Conservation (phyloP, 1,140 invertebrate species). For the Stenopsyche tienmushanensis region DNA sequence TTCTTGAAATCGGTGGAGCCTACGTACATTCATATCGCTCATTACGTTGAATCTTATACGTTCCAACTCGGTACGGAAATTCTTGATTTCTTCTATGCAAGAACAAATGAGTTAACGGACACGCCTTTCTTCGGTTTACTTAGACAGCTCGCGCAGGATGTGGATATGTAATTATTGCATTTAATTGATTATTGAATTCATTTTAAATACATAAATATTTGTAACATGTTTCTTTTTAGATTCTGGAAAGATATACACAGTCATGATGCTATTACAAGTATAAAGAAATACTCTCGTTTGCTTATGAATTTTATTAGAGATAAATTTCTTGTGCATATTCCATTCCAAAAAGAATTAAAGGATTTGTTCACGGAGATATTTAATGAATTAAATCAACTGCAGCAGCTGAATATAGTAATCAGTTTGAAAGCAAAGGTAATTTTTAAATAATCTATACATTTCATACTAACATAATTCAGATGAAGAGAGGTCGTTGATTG, state of each 20-base stretch:
- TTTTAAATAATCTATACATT: slow-evolving; percentile 19
- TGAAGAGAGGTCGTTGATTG: not conserved
- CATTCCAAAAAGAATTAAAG: slow-evolving; percentile 75
- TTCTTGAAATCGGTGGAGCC: slow-evolving; percentile 72
- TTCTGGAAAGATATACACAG: slow-evolving; percentile 74
- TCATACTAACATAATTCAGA: not conserved
- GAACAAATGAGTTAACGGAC: slow-evolving; percentile 74
- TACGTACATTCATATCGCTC: slow-evolving; percentile 70
- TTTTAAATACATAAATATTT: slow-evolving; percentile 1
- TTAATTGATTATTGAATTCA: not conserved
- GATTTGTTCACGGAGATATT: slow-evolving; percentile 70
- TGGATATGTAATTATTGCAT: slow-evolving; percentile 59
- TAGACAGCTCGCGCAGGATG: slow-evolving; percentile 74
- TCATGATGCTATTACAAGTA: slow-evolving; percentile 70
- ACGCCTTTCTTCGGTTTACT: slow-evolving; percentile 78
- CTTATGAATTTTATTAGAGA: slow-evolving; percentile 68
- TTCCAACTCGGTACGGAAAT: slow-evolving; percentile 74
- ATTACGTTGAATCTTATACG: slow-evolving; percentile 70
- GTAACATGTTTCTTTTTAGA: slow-evolving; percentile 38
- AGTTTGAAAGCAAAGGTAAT: slow-evolving; percentile 57
- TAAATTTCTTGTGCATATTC: slow-evolving; percentile 73
- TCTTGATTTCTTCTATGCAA: slow-evolving; percentile 76
- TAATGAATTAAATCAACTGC: slow-evolving; percentile 66
- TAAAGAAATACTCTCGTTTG: slow-evolving; percentile 71
- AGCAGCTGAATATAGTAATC: slow-evolving; percentile 68